phyloP scores from a whole-genome alignment of 2,888 invertebrate genomes.

The Stomorhina lunata region DNA sequence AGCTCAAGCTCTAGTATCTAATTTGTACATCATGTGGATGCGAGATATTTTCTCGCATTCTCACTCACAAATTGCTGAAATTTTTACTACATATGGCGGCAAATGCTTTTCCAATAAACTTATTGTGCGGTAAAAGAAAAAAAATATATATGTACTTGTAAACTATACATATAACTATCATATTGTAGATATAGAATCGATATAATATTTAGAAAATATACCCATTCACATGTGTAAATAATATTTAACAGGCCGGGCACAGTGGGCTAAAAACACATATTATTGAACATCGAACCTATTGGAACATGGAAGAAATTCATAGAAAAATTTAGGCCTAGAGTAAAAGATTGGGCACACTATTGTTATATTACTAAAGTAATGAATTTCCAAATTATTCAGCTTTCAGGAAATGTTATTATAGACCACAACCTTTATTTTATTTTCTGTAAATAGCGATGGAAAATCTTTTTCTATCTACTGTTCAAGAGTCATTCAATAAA shows the following conservation, averaged over 20 bases:
- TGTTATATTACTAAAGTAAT: no score
- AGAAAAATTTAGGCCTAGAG: no score
- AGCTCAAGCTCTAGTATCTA: slow-evolving; percentile 2
- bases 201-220: not conserved
- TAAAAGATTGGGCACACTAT: no score
- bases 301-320: no score
- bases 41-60: not conserved
- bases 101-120: slow-evolving; percentile 44
- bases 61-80: not conserved
- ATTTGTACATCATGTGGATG: no score
- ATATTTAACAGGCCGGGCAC: not conserved
- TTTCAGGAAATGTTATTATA: no score
- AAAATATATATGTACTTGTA: slow-evolving; percentile 26
- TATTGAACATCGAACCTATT: not conserved
- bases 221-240: not conserved
- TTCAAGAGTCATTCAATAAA: not conserved
- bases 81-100: slow-evolving; percentile 22
- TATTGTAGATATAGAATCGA: slow-evolving; percentile 3
- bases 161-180: slow-evolving; percentile 31
- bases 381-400: no score
- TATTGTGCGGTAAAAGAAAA: not conserved
- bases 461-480: no score
- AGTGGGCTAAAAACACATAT: not conserved
- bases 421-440: no score
- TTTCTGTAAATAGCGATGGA: no score